phyloP scores from a whole-genome alignment of 2,113 vertebrate genomes.

The Mobula hypostoma region DNA sequence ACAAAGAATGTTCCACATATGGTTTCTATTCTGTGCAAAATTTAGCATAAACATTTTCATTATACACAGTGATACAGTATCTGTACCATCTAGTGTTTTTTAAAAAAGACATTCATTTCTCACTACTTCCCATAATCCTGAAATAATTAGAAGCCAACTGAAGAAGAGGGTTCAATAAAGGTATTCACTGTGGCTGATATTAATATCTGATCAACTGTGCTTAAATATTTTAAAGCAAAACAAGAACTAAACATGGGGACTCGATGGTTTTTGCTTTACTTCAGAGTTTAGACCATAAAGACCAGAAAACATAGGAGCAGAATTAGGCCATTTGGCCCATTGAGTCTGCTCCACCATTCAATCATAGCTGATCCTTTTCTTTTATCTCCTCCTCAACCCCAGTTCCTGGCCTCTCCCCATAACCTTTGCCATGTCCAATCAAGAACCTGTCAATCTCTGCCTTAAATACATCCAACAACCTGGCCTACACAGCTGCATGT shows the following conservation, averaged over 20 bases:
- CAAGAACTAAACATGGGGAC: neutral
- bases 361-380: too few species aligned
- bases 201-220: neutral
- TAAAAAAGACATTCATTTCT: neutral
- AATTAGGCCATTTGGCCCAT: too few species aligned
- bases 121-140: neutral
- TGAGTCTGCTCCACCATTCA: too few species aligned
- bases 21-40: neutral
- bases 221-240: neutral
- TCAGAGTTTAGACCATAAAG: neutral
- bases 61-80: neutral
- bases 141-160: neutral
- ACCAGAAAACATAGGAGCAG: neutral
- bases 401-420: too few species aligned
- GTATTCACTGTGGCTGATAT: neutral
- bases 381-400: too few species aligned
- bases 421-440: too few species aligned
- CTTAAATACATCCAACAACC: too few species aligned
- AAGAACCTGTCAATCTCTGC: too few species aligned
- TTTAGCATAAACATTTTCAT: neutral
- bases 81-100: neutral
- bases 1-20: neutral
- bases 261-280: neutral
- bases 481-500: too few species aligned
- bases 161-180: neutral